A percentile compares a stretch with the other conserved stretches of the same genome.
Evolutionary conservation across 2,888 invertebrate species (phyloP).

Genomic region (Unio pictorum): DNA sequence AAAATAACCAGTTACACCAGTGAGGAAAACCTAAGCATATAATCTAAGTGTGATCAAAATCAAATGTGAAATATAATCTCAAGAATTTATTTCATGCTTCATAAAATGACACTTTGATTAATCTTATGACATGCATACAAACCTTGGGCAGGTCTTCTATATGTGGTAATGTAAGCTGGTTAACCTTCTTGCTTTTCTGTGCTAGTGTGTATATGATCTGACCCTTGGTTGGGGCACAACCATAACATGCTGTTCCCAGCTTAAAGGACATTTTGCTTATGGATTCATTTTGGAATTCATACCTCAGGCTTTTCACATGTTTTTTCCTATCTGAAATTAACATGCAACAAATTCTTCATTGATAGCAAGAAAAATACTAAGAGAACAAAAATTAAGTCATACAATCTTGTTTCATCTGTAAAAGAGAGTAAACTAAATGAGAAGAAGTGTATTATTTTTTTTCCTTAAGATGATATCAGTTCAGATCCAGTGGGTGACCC

Average conservation of each 20-base stretch:
- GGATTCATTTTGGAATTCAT: slow-evolving; percentile 60
- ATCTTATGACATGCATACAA: background rate
- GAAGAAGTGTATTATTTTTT: no score
- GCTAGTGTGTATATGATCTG: slow-evolving; percentile 55
- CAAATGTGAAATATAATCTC: no score
- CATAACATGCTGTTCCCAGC: slow-evolving; percentile 55
- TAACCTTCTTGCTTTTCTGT: slow-evolving; percentile 55
- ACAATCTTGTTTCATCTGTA: no score
- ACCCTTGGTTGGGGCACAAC: slow-evolving; percentile 54
- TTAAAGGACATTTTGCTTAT: slow-evolving; percentile 58
- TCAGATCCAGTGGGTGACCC: no score
- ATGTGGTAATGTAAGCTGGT: slow-evolving; percentile 55
- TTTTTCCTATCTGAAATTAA: slow-evolving; percentile 45
- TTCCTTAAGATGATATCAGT: no score
- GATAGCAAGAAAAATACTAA: no score
- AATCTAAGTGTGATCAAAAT: no score
- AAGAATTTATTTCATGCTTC: no score
- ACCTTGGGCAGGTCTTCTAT: slow-evolving; percentile 56
- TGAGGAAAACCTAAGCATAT: no score
- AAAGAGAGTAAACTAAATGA: no score
- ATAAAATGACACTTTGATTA: slow-evolving; percentile 26
- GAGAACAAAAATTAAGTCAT: no score
- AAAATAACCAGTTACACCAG: no score
- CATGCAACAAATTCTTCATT: background rate
- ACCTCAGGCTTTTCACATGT: slow-evolving; percentile 60